Conservation (phyloP, 2,113 vertebrate species). For the Amazona guildingii region DNA sequence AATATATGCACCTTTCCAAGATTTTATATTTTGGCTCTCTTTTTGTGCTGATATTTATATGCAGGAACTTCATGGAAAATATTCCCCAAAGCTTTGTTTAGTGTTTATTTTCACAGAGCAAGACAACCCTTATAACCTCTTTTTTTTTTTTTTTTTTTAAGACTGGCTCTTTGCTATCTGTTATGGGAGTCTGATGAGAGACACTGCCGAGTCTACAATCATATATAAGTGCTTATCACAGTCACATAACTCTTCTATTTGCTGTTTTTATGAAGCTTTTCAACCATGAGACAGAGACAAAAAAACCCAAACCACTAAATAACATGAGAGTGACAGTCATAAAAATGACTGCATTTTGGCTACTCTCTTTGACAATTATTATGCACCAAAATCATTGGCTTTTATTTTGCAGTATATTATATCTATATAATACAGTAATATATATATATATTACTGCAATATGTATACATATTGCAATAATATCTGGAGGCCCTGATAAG, state of each 20-base stretch:
- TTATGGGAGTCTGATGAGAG: neutral
- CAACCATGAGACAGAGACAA: neutral
- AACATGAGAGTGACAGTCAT: neutral
- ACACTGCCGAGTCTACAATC: neutral
- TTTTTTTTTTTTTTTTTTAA: neutral
- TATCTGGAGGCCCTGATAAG: neutral
- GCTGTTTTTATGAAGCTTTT: neutral
- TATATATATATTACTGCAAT: neutral
- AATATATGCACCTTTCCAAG: slow-evolving; percentile 35
- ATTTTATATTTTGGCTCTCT: slow-evolving; percentile 25
- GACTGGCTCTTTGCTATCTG: neutral
- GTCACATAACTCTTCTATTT: neutral
- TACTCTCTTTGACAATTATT: neutral
- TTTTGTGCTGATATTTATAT: neutral
- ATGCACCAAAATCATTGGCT: neutral
- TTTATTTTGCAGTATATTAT: neutral
- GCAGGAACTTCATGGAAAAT: slow-evolving; percentile 23
- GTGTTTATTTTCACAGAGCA: slow-evolving; percentile 21
- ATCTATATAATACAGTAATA: neutral
- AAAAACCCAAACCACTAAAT: neutral
- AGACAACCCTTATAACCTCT: neutral
- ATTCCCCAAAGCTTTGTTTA: slow-evolving; percentile 1
- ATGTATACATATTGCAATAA: neutral
- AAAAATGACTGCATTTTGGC: neutral
- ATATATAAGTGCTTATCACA: neutral